Percentiles rank a stretch among this genome's conserved stretches.
phyloP scores from a whole-genome alignment of 2,797 vertebrate species.

The Anguilla pacifica region DNA sequence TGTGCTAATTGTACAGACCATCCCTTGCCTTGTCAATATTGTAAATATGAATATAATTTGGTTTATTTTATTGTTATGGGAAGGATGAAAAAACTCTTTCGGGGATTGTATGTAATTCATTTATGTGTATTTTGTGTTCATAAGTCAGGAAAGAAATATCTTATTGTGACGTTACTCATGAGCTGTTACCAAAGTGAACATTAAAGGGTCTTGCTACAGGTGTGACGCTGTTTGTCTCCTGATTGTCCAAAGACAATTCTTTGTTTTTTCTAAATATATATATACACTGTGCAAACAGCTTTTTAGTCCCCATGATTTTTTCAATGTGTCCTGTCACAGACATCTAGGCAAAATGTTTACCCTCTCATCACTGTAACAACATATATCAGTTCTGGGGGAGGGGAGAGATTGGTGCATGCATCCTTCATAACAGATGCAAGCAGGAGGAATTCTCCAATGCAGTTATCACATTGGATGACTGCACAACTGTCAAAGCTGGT shows the following conservation, averaged over 20 bases:
- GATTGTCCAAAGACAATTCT: neutral
- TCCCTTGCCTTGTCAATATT: constrained; percentile 61
- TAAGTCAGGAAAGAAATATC: neutral
- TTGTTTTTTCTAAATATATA: neutral
- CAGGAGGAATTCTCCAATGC: too few relatives aligned
- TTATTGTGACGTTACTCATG: constrained; percentile 11
- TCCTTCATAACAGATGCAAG: neutral
- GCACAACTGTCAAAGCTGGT: neutral
- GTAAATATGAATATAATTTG: constrained; percentile 66
- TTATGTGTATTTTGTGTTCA: neutral
- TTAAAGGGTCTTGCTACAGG: constrained; percentile 16
- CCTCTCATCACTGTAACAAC: neutral
- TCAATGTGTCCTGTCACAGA: neutral
- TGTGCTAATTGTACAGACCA: constrained; percentile 37
- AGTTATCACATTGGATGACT: too few relatives aligned
- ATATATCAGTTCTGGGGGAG: neutral
- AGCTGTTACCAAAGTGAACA: constrained; percentile 24
- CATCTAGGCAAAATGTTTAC: neutral
- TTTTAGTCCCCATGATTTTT: neutral
- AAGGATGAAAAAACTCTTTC: neutral
- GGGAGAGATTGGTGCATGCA: neutral
- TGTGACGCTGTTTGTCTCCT: neutral
- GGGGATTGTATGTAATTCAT: constrained; percentile 53
- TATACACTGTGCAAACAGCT: neutral
- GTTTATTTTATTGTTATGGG: constrained; percentile 53